Conservation (phyloP, 2,888 invertebrate genomes). For the Serripes groenlandicus region DNA sequence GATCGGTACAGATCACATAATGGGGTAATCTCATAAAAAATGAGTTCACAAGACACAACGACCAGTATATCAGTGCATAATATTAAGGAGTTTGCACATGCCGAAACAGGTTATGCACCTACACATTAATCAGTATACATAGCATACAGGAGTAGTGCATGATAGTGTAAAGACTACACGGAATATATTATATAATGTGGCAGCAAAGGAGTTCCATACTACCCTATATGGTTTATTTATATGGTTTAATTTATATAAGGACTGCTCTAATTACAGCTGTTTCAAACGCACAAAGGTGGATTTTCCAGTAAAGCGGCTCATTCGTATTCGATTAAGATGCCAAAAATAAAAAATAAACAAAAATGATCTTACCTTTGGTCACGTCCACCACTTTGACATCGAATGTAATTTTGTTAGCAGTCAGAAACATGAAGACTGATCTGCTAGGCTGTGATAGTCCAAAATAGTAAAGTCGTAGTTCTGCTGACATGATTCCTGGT, state of each 20-base stretch:
- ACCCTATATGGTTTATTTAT: background rate
- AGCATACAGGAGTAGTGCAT: too few species aligned
- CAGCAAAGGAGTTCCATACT: background rate
- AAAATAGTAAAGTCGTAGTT: constrained; percentile 91
- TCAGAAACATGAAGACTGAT: constrained; percentile 90
- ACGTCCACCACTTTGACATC: constrained; percentile 89
- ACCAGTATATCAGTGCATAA: too few species aligned
- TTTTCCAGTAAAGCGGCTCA: background rate
- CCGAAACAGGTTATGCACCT: too few species aligned
- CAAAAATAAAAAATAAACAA: too few species aligned
- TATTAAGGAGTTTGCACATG: too few species aligned
- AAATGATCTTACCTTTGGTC: constrained; percentile 84
- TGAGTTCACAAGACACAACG: too few species aligned
- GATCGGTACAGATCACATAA: too few species aligned
- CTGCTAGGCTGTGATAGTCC: constrained; percentile 92
- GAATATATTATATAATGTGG: background rate
- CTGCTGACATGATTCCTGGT: too few species aligned
- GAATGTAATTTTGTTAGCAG: constrained; percentile 89
- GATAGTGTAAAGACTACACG: too few species aligned
- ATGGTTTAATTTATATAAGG: background rate
- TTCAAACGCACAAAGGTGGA: too few species aligned
- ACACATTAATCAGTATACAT: too few species aligned
- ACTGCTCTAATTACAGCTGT: background rate
- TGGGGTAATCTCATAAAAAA: too few species aligned
- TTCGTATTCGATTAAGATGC: background rate